A percentile compares a stretch with the other conserved stretches of the same genome.
phyloP scores from a whole-genome alignment of 2,888 invertebrate genomes.

The Drosophila buzzatii region DNA sequence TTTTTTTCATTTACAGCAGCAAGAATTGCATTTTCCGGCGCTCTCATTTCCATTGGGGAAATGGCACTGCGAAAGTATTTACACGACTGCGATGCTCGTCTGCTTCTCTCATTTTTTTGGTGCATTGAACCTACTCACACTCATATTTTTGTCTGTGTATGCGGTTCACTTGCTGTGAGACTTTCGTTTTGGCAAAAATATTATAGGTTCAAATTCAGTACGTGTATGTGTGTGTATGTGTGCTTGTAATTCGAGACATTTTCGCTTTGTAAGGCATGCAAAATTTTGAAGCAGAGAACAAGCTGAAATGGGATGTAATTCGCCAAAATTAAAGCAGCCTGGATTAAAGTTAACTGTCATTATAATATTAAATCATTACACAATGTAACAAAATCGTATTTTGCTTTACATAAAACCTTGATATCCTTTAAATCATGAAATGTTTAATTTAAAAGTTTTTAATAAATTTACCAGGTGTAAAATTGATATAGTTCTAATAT shows the following conservation, averaged over 20 bases:
- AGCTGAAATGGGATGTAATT: background rate
- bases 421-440: background rate
- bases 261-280: slow-evolving; percentile 41
- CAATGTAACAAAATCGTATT: no score
- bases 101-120: slow-evolving; percentile 35
- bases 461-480: background rate
- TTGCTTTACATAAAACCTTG: background rate
- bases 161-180: slow-evolving; percentile 51
- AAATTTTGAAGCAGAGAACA: background rate
- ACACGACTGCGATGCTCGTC: slow-evolving; percentile 48
- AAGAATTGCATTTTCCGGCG: slow-evolving; percentile 69
- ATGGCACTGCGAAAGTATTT: slow-evolving; percentile 53
- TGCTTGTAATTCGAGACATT: slow-evolving; percentile 47
- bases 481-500: no score
- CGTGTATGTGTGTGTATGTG: background rate
- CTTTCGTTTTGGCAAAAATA: slow-evolving; percentile 26
- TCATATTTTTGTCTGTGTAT: slow-evolving; percentile 28
- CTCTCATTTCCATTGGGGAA: slow-evolving; percentile 63
- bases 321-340: background rate
- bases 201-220: slow-evolving; percentile 34
- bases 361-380: no score
- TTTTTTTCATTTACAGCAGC: slow-evolving; percentile 33
- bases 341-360: background rate
- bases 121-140: slow-evolving; percentile 55
- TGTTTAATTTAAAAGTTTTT: background rate